These are phyloP conservation scores for Hemichromis elongatus DNA, from an alignment of 2,113 vertebrate genomes.

Conservation along the genomic window DNA sequence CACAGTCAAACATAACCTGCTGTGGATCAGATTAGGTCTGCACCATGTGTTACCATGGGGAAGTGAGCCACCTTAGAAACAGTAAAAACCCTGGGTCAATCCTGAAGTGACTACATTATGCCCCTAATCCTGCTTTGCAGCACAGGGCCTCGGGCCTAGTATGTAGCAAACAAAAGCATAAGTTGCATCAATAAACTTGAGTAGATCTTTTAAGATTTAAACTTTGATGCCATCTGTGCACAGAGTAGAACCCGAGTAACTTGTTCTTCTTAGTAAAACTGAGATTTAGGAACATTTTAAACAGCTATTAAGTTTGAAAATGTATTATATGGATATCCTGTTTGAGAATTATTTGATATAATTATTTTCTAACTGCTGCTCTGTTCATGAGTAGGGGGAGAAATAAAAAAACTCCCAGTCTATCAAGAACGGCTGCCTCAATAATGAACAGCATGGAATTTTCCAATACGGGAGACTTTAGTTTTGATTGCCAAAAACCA, in stretches of 20 bases:
- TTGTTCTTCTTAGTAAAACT: background rate
- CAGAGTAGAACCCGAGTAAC: background rate
- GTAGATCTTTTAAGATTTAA: background rate
- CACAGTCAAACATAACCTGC: background rate
- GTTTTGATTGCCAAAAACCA: constrained; percentile 18
- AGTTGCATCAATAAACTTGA: background rate
- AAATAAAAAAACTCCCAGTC: background rate
- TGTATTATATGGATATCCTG: background rate
- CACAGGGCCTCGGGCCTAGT: background rate
- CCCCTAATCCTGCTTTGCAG: background rate
- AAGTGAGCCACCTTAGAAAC: background rate
- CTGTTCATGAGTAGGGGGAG: background rate
- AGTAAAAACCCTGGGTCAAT: background rate
- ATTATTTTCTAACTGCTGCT: background rate
- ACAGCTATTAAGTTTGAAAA: background rate
- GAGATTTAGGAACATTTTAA: background rate
- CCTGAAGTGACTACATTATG: background rate
- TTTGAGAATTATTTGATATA: background rate
- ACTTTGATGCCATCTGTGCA: background rate
- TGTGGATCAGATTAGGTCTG: background rate
- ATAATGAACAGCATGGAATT: constrained; percentile 30
- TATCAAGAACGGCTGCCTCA: background rate
- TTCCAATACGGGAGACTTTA: constrained; percentile 18
- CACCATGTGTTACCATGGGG: background rate
- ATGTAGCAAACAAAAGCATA: background rate